Base-by-base conservation (phyloP, 2,797 vertebrate species). In the Hippoglossus hippoglossus region DNA sequence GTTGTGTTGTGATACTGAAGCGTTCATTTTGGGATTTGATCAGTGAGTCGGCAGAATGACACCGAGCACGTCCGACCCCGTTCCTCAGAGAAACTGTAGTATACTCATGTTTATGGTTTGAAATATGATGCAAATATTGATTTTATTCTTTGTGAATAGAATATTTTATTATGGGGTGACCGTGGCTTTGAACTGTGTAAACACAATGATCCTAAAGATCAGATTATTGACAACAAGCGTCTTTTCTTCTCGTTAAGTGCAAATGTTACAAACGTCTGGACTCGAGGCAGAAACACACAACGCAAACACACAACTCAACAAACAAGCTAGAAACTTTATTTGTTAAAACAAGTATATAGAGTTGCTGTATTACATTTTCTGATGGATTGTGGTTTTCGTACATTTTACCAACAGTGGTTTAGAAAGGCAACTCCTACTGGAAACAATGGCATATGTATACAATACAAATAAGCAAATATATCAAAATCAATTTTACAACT, bases 401-500 rank as follows among this genome's bases (percentile, higher is more conserved):
- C 94, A 94, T 95, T 31, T 94, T 92, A 96, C 93, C 94, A 95
- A 95, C 94, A 94, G 92, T 94, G 94, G 95, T 96, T 96, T 94
- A 96, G 96, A 96, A 91, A 95, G 91, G 94, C 94, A 95, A 94
- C 93, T 95, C 94, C 96, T 96, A 96, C 94, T 96, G 96, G 95
- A 97, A 97, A 96, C 92, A 94, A 94, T 95, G 93, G 94, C 94
- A 95, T 84, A 90, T 94, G 94, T 95, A 96, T 95, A 97, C 94
- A 96, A 96, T 95, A 96, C 93, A 97, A 94, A 96, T 96, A 93
- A 94, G 95, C 94, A 95, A 95, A 96, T 93, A 92, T 95, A 96
- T 96, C 93, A 95, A 97, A 95, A 95, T 96, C 95, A 89, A 92
- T 95, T 96, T 96, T 97, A 97, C 95, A 96, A 91, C 95, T 95